These are phyloP conservation scores for Uloborus diversus DNA, from an alignment of 1,140 invertebrate genomes.

Conservation along the genomic window DNA sequence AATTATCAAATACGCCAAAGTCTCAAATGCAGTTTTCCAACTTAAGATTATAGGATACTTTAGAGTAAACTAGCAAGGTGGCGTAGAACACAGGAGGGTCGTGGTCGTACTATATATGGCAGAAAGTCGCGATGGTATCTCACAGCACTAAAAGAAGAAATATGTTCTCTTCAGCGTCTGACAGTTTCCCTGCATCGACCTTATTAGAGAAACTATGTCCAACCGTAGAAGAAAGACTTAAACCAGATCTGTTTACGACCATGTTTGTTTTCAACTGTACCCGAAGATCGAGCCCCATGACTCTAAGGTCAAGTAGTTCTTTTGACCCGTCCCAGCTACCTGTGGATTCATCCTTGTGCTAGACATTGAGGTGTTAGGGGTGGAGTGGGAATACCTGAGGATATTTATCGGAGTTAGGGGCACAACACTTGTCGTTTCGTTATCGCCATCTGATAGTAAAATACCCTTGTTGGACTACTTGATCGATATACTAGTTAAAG, in stretches of 20 bases:
- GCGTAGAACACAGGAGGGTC: too few species aligned
- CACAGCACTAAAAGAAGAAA: conserved; percentile 23
- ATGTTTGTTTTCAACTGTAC: conserved; percentile 37
- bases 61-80: too few species aligned
- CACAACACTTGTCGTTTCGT: conserved; percentile 22
- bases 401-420: conserved; percentile 12
- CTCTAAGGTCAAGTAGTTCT: conserved; percentile 15
- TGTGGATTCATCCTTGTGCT: not conserved
- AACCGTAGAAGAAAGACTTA: not conserved
- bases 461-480: not conserved
- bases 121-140: conserved; percentile 18
- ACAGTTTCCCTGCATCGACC: not conserved
- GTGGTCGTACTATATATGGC: not conserved
- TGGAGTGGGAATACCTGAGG: not conserved
- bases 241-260: conserved; percentile 32
- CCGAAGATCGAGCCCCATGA: conserved; percentile 9
- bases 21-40: too few species aligned
- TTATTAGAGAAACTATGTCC: conserved; percentile 19
- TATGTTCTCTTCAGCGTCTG: not conserved
- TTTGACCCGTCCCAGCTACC: not conserved
- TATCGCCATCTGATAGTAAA: conserved; percentile 22
- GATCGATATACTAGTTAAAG: not conserved
- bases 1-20: too few species aligned
- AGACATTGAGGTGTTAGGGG: not conserved
- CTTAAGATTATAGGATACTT: too few species aligned